Percentiles rank a stretch among this genome's conserved stretches.
Conservation (phyloP, 2,888 invertebrate genomes). For the Acrobasis suavella region DNA sequence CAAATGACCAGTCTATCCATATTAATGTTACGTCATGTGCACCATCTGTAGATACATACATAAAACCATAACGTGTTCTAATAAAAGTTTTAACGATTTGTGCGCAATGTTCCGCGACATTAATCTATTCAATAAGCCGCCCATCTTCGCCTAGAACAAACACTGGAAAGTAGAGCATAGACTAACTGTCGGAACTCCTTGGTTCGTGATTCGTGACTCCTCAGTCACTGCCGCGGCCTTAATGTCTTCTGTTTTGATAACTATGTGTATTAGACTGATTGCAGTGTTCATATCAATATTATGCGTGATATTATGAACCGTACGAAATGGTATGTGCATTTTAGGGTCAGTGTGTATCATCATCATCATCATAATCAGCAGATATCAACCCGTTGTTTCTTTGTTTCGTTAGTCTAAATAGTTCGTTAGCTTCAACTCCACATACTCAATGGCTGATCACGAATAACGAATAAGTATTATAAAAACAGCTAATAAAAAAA, state of each 20-base stretch:
- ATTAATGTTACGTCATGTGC: too few relatives aligned
- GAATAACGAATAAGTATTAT: too few relatives aligned
- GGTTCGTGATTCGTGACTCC: slow-evolving; percentile 52
- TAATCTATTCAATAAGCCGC: slow-evolving; percentile 39
- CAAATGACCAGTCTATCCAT: too few relatives aligned
- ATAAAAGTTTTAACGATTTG: neutral
- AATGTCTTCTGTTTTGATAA: slow-evolving; percentile 41
- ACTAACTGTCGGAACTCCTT: slow-evolving; percentile 68
- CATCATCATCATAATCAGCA: neutral
- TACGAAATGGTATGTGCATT: neutral
- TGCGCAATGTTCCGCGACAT: slow-evolving; percentile 29
- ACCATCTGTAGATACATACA: too few relatives aligned
- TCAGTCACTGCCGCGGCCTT: slow-evolving; percentile 52
- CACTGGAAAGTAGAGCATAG: slow-evolving; percentile 58
- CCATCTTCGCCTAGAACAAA: slow-evolving; percentile 46
- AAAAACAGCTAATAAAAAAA: too few relatives aligned
- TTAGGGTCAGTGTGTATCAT: neutral
- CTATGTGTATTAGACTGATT: slow-evolving; percentile 14
- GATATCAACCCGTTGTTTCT: too few relatives aligned
- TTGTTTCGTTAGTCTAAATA: too few relatives aligned
- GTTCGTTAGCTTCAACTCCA: too few relatives aligned
- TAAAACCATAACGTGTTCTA: slow-evolving; percentile 27
- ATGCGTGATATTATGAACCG: neutral
- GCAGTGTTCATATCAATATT: slow-evolving; percentile 13
- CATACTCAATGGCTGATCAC: too few relatives aligned